Base-by-base conservation (phyloP, 2,888 invertebrate species). In the Ornithoptera alexandrae region DNA sequence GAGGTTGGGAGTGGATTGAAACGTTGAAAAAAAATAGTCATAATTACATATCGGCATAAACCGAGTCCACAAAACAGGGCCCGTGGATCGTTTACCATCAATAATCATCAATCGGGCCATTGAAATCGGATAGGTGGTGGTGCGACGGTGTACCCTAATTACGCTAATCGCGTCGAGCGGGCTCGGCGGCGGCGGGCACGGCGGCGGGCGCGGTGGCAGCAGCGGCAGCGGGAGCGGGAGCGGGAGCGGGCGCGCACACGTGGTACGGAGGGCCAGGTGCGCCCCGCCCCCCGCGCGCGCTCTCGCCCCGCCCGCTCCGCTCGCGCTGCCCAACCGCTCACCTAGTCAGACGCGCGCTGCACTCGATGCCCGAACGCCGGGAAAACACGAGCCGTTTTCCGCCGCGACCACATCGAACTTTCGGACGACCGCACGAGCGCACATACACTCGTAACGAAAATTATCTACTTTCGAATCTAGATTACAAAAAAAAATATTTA, bases 301-400 rank as follows among this genome's bases (percentile, higher is more conserved):
- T 7, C 20, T 81, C 84, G 78, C 78, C 76, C 71, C 80, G 69
- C 72, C 70, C 81, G 82, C 84, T 74, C 77, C 73, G 76, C 77
- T 76, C 76, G 70, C 72, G 53, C 62, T 42, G 65, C 65, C 79
- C 82, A 81, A 80, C 82, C 86, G 85, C 84, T 87, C 86, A 87
- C 88, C 86, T 87, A 85, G 79, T 82, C 84, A 86, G 85, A 86
- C 86, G 87, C 88, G 87, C 87, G 86, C 89, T 87, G 87, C 89
- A 91, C 88, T 91, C 90, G 88, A 89, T 90, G 91, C 88, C 83
- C 86, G 92, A 88, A 88, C 87, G 90, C 89, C 88, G 92, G 90
- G 90, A 90, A 92, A 92, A 89, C 85, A 89, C 88, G 87, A 88
- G 84, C 83, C 86, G 88, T 88, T 91, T 90, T 90, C 89, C 90